phyloP scores from a whole-genome alignment of 2,797 vertebrate species.

The Discoglossus pictus region DNA sequence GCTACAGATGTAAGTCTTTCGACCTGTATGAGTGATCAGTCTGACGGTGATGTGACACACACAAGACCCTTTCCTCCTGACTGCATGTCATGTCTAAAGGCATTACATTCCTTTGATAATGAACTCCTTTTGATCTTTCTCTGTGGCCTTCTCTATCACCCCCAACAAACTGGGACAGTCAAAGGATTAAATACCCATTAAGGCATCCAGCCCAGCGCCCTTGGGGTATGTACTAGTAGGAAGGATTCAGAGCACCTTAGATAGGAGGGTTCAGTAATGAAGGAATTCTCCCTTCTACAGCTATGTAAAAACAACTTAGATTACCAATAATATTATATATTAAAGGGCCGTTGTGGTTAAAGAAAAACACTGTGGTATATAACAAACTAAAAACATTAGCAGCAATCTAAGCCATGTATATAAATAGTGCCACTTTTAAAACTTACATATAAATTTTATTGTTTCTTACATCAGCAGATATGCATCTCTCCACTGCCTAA shows the following conservation, averaged over 20 bases:
- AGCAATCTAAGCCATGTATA: too few relatives aligned
- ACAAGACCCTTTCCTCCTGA: conserved; percentile 3
- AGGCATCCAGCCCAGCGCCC: conserved; percentile 7
- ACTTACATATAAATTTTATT: too few relatives aligned
- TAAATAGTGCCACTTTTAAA: too few relatives aligned
- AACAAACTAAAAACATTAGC: too few relatives aligned
- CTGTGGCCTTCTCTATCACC: conserved; percentile 26
- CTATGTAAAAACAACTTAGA: too few relatives aligned
- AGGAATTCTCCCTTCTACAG: too few relatives aligned
- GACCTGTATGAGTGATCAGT: background rate
- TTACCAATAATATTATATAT: too few relatives aligned
- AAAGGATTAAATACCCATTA: conserved; percentile 33
- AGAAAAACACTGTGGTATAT: too few relatives aligned
- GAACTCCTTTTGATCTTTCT: conserved; percentile 38
- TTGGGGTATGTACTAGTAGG: conserved; percentile 9
- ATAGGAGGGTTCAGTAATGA: background rate
- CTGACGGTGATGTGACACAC: conserved; percentile 12
- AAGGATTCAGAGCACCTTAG: conserved; percentile 6
- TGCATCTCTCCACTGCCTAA: too few relatives aligned
- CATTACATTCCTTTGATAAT: conserved; percentile 14
- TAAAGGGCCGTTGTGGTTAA: too few relatives aligned
- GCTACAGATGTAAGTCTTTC: background rate
- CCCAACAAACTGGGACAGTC: conserved; percentile 3
- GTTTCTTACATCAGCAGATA: too few relatives aligned
- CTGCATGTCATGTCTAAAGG: conserved; percentile 17